These are phyloP conservation scores for Drosophila ezoana DNA, from an alignment of 2,888 invertebrate species.

Conservation along the genomic window DNA sequence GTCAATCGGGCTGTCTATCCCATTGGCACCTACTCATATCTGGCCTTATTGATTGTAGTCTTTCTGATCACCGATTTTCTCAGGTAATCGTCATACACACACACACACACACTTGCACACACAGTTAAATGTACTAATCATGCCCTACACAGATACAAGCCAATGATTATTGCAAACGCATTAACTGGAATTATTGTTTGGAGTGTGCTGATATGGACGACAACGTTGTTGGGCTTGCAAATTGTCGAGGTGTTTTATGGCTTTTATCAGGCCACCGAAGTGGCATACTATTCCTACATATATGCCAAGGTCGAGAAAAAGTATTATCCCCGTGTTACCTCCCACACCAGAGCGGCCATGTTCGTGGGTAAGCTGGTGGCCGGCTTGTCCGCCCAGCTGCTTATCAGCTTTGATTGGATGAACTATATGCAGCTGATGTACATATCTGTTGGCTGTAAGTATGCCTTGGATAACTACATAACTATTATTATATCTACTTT, in stretches of 20 bases:
- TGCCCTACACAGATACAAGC: conserved; percentile 89
- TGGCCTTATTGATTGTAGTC: conserved; percentile 90
- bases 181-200: conserved; percentile 90
- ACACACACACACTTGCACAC: neutral
- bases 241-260: conserved; percentile 91
- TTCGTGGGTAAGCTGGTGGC: conserved; percentile 89
- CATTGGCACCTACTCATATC: conserved; percentile 93
- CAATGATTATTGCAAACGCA: conserved; percentile 92
- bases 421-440: conserved; percentile 89
- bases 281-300: conserved; percentile 97
- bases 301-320: conserved; percentile 92
- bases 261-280: conserved; percentile 94
- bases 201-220: conserved; percentile 91
- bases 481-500: neutral
- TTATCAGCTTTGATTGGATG: conserved; percentile 87
- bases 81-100: conserved; percentile 74
- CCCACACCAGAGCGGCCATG: conserved; percentile 90
- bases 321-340: conserved; percentile 90
- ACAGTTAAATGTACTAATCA: neutral
- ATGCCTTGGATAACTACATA: neutral
- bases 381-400: conserved; percentile 88
- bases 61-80: conserved; percentile 94
- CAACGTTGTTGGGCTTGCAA: conserved; percentile 90
- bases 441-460: conserved; percentile 87
- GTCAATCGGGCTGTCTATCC: conserved; percentile 90